Evolutionary conservation across 92 coral and sea anemone species (phyloP).

Genomic region (Zoanthus gigantus): DNA sequence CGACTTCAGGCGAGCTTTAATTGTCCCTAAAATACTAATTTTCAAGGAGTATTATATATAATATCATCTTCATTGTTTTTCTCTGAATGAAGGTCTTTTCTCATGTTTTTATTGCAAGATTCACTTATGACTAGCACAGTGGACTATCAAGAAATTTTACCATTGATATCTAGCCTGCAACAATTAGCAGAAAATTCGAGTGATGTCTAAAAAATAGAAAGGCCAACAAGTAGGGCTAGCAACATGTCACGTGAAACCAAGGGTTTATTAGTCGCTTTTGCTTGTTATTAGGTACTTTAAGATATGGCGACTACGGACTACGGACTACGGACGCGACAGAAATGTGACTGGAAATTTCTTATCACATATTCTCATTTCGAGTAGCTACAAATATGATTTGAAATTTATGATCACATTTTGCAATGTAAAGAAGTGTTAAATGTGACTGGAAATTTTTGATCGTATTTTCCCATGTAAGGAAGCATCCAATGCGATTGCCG

Average conservation of each 20-base stretch:
- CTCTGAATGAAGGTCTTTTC: constrained; percentile 16
- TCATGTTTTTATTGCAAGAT: constrained; percentile 37
- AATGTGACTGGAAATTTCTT: no score
- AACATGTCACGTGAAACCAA: constrained; percentile 47
- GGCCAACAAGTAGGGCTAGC: constrained; percentile 45
- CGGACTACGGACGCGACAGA: no score
- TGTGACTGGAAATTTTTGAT: no score
- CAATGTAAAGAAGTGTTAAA: no score
- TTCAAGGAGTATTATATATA: constrained; percentile 39
- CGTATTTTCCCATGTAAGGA: no score
- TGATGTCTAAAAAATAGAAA: constrained; percentile 37
- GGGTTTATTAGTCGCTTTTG: no score
- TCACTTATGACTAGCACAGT: constrained; percentile 21
- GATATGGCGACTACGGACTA: no score
- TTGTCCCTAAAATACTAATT: constrained; percentile 33
- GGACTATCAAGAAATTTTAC: constrained; percentile 37
- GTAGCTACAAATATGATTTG: no score
- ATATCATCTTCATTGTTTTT: constrained; percentile 37
- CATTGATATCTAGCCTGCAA: constrained; percentile 41
- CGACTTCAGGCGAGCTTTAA: constrained; percentile 24
- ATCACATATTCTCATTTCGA: no score
- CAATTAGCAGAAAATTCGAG: constrained; percentile 35
- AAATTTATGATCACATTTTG: no score
- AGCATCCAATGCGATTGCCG: no score
- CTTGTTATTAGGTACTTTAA: no score